Evolutionary conservation across 2,888 invertebrate genomes (phyloP).

Genomic region (Lacanobia wlatinum): DNA sequence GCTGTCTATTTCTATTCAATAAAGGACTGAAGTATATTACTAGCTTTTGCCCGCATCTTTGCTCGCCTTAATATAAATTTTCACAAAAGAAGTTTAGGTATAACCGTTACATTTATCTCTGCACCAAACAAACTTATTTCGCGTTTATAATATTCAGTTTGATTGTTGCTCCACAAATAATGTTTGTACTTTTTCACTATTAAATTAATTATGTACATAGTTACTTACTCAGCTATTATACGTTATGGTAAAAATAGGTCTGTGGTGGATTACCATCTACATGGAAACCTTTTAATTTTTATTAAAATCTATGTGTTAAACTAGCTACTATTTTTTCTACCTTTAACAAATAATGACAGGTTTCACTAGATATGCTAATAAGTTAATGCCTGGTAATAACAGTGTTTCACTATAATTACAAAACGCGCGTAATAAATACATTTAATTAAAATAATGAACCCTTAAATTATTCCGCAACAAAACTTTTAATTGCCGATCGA

Average conservation of each 20-base stretch:
- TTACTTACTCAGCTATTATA: background rate
- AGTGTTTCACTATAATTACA: constrained; percentile 8
- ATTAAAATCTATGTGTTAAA: background rate
- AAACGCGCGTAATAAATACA: background rate
- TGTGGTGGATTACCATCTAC: background rate
- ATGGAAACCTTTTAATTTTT: background rate
- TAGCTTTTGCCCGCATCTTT: too few species aligned
- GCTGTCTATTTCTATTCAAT: background rate
- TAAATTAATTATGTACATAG: background rate
- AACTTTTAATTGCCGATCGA: constrained; percentile 14
- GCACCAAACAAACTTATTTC: too few species aligned
- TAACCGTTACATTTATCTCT: too few species aligned
- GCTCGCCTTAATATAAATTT: too few species aligned
- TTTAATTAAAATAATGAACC: constrained; percentile 20
- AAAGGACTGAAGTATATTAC: background rate
- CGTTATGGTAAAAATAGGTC: background rate
- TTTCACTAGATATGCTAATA: constrained; percentile 14
- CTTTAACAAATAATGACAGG: constrained; percentile 13
- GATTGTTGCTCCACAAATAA: too few species aligned
- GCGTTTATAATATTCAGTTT: too few species aligned
- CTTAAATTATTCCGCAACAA: constrained; percentile 2
- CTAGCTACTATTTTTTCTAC: background rate
- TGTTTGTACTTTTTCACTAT: too few species aligned
- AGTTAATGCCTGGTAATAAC: constrained; percentile 20
- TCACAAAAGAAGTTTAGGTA: too few species aligned